These are phyloP conservation scores for Neogobius melanostomus DNA, from an alignment of 2,113 vertebrate species.

Conservation along the genomic window DNA sequence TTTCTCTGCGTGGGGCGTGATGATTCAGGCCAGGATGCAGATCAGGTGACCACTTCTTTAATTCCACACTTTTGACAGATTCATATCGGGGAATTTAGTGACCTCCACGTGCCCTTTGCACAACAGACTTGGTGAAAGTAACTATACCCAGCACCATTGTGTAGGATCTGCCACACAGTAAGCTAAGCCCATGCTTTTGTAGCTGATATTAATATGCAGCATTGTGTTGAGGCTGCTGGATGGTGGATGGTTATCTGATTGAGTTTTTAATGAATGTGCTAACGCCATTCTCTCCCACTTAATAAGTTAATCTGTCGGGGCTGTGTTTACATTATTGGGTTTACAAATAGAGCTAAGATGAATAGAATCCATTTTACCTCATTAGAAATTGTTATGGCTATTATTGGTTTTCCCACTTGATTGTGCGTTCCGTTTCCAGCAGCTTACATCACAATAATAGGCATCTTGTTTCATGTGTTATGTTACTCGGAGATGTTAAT, in stretches of 20 bases:
- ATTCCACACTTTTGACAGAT: constrained; percentile 43
- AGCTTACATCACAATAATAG: not conserved
- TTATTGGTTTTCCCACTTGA: constrained; percentile 14
- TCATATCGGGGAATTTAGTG: constrained; percentile 1
- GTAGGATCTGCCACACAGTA: constrained; percentile 12
- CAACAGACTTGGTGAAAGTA: constrained; percentile 11
- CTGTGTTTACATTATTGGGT: constrained; percentile 13
- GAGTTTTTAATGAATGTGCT: constrained; percentile 19
- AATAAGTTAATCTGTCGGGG: constrained; percentile 24
- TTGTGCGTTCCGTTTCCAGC: not conserved
- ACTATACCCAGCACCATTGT: not conserved
- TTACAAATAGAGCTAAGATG: constrained; percentile 8
- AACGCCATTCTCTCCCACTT: constrained; percentile 14
- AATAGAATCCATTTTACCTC: constrained; percentile 31
- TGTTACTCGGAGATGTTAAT: constrained; percentile 26
- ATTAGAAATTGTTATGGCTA: not conserved
- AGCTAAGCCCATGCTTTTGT: constrained; percentile 18
- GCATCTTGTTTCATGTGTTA: constrained; percentile 5
- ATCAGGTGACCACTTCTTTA: constrained; percentile 69
- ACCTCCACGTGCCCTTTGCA: constrained; percentile 10
- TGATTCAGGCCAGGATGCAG: constrained; percentile 61
- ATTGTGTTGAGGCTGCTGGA: constrained; percentile 12
- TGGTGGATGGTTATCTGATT: constrained; percentile 24
- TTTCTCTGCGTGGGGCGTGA: constrained; percentile 67
- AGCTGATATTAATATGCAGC: constrained; percentile 21